A percentile compares a stretch with the other conserved stretches of the same genome.
phyloP scores from a whole-genome alignment of 2,113 vertebrate genomes.

The Candoia aspera region DNA sequence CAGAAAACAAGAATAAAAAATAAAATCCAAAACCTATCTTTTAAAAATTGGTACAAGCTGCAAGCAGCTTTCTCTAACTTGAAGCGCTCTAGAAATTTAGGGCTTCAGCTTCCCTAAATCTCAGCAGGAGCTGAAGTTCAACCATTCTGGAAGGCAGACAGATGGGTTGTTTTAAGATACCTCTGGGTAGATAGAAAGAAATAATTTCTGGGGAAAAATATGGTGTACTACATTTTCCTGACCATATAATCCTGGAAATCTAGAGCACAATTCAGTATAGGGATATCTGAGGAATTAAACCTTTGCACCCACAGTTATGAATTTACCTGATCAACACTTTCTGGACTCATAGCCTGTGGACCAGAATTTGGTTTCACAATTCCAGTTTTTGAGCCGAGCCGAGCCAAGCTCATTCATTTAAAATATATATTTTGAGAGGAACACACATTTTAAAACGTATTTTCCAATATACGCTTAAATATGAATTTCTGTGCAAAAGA shows the following conservation, averaged over 20 bases:
- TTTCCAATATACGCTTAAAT: no score
- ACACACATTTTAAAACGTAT: no score
- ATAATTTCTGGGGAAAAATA: neutral
- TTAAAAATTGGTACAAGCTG: neutral
- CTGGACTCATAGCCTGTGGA: neutral
- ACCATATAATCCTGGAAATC: neutral
- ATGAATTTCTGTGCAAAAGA: no score
- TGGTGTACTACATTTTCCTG: neutral
- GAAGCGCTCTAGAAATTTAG: neutral
- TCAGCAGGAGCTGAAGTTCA: neutral
- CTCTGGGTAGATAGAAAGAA: neutral
- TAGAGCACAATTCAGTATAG: neutral
- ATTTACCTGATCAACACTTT: neutral
- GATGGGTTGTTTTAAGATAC: neutral
- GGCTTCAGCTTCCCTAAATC: neutral
- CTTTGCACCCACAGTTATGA: neutral
- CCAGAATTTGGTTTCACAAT: neutral
- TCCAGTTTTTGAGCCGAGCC: neutral
- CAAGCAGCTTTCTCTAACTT: neutral
- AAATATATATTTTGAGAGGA: no score
- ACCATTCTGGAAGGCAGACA: neutral
- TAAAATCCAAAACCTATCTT: neutral
- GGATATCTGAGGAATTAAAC: neutral
- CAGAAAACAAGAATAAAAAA: neutral
- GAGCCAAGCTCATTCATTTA: no score